A percentile compares a stretch with the other conserved stretches of the same genome.
phyloP scores from a whole-genome alignment of 2,113 vertebrate species.

The Cyanistes caeruleus region DNA sequence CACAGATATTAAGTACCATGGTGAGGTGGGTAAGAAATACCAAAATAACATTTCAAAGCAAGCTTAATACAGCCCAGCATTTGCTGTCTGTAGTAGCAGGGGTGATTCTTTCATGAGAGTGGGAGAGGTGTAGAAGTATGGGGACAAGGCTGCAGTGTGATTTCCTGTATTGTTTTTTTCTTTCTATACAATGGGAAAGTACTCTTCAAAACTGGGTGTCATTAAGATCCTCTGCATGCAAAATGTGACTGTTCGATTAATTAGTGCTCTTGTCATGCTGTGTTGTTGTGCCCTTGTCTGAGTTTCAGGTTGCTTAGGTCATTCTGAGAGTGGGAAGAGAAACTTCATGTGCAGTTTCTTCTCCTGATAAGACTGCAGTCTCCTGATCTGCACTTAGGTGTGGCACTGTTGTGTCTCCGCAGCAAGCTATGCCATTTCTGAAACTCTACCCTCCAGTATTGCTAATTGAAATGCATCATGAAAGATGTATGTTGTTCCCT shows the following conservation, averaged over 20 bases:
- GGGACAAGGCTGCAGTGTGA: neutral
- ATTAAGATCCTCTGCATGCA: neutral
- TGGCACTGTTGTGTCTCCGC: slow-evolving; percentile 21
- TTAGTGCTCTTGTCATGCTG: neutral
- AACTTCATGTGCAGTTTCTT: slow-evolving; percentile 25
- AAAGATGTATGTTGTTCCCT: slow-evolving; percentile 52
- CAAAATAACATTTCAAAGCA: neutral
- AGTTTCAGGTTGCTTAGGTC: slow-evolving; percentile 36
- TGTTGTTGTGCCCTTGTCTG: neutral
- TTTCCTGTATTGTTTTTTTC: neutral
- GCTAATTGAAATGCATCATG: slow-evolving; percentile 63
- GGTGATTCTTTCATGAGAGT: neutral
- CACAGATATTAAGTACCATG: rapidly evolving
- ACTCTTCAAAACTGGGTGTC: neutral
- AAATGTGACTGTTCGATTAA: neutral
- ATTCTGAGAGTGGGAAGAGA: slow-evolving; percentile 43
- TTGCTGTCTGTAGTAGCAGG: neutral
- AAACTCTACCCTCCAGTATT: neutral
- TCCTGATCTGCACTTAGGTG: slow-evolving; percentile 17
- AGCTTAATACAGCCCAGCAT: rapidly evolving
- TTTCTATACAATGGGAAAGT: neutral
- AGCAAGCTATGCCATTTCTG: neutral
- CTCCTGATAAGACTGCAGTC: neutral
- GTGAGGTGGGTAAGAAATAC: neutral
- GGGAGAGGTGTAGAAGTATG: neutral